These are phyloP conservation scores for Entomobrya multifasciata DNA, from an alignment of 2,888 invertebrate species.

Conservation along the genomic window DNA sequence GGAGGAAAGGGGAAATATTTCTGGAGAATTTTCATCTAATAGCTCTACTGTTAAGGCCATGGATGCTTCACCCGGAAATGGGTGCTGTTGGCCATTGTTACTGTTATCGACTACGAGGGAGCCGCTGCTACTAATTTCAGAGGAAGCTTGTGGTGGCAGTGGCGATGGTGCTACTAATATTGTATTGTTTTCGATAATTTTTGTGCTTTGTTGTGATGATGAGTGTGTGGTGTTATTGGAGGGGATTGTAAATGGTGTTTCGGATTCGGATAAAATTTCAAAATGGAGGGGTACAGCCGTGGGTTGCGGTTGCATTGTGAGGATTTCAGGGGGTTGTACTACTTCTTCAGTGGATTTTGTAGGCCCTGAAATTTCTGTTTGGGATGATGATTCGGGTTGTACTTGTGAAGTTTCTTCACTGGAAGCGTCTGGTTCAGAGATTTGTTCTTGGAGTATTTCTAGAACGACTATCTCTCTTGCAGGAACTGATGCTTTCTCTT, in stretches of 20 bases:
- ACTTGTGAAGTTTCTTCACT: too few species aligned
- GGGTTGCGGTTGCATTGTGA: not conserved
- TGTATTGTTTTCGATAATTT: constrained; percentile 17
- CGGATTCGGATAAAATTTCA: constrained; percentile 41
- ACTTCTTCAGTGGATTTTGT: not conserved
- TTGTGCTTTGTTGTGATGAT: not conserved
- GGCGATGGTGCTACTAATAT: not conserved
- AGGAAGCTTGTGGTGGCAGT: constrained; percentile 7
- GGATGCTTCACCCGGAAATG: constrained; percentile 26
- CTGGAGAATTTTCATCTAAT: constrained; percentile 68
- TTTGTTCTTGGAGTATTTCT: too few species aligned
- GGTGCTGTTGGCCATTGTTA: constrained; percentile 14
- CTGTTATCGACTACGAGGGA: constrained; percentile 29
- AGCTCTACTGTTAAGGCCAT: constrained; percentile 53
- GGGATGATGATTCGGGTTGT: too few species aligned
- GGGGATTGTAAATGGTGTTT: constrained; percentile 48
- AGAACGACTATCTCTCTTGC: too few species aligned
- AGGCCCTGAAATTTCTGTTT: too few species aligned
- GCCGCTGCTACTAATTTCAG: constrained; percentile 34
- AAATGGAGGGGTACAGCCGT: constrained; percentile 24
- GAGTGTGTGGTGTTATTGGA: not conserved
- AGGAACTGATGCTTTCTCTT: too few species aligned
- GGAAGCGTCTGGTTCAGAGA: too few species aligned
- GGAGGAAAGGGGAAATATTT: constrained; percentile 62
- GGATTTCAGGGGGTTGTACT: not conserved